Percentiles rank a stretch among this genome's conserved stretches.
These are phyloP conservation scores for Monomorium pharaonis DNA, from an alignment of 1,140 invertebrate species.

Conservation along the genomic window DNA sequence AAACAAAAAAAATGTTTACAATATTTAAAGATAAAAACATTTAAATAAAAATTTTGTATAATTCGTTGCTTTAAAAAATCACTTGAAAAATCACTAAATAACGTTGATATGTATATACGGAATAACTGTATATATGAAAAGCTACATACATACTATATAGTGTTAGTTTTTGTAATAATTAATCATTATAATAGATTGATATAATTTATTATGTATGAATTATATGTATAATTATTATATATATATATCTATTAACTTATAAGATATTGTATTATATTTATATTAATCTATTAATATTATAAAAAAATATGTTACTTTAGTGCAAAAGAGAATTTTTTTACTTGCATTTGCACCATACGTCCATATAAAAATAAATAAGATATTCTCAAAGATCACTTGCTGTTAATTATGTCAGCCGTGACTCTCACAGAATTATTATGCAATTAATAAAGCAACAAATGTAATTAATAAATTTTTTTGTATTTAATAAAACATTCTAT, in stretches of 20 bases:
- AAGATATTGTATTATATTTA: slow-evolving; percentile 15
- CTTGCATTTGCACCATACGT: slow-evolving; percentile 26
- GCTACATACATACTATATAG: too few species aligned
- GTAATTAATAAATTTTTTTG: slow-evolving; percentile 32
- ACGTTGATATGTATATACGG: not conserved
- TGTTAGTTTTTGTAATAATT: slow-evolving; percentile 1
- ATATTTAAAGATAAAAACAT: not conserved
- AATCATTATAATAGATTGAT: not conserved
- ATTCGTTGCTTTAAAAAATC: not conserved
- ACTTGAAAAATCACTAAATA: not conserved
- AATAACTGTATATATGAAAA: slow-evolving; percentile 2
- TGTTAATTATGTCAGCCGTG: slow-evolving; percentile 1
- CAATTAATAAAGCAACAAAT: slow-evolving; percentile 32
- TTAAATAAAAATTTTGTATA: not conserved
- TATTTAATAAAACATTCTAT: slow-evolving; percentile 50
- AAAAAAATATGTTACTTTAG: slow-evolving; percentile 38
- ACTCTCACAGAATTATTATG: slow-evolving; percentile 2
- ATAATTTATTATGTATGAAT: slow-evolving; percentile 14
- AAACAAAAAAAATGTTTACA: not conserved
- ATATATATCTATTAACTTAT: slow-evolving; percentile 11
- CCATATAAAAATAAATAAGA: slow-evolving; percentile 19
- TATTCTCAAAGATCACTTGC: not conserved
- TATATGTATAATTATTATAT: too few species aligned
- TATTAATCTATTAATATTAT: slow-evolving; percentile 36
- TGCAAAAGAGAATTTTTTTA: slow-evolving; percentile 9